Percentiles rank a stretch among this genome's conserved stretches.
phyloP scores from a whole-genome alignment of 2,888 invertebrate species.

The Rambutsinella grinnellia region DNA sequence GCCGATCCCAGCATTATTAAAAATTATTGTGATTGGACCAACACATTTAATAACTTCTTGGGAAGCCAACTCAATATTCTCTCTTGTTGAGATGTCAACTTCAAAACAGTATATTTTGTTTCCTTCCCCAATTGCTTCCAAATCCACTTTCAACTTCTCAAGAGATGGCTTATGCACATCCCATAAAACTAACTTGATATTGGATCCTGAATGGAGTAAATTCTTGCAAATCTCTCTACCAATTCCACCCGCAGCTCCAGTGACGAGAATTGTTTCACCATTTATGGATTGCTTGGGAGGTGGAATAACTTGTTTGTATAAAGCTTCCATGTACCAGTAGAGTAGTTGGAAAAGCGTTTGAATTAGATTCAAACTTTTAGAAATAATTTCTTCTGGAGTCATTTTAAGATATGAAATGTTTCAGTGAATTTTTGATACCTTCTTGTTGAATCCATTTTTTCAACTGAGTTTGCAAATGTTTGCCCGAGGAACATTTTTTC shows the following conservation, averaged over 20 bases:
- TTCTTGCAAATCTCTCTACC: conserved; percentile 77
- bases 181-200: conserved; percentile 76
- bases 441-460: too few species aligned
- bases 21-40: conserved; percentile 38
- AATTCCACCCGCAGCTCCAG: conserved; percentile 80
- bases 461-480: too few species aligned
- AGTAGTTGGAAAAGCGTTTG: background rate
- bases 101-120: conserved; percentile 72
- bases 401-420: too few species aligned
- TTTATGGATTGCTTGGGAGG: conserved; percentile 23
- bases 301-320: conserved; percentile 19
- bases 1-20: conserved; percentile 56
- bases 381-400: too few species aligned
- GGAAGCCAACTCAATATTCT: conserved; percentile 68
- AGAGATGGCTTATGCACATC: conserved; percentile 75
- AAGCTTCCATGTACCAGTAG: conserved; percentile 12
- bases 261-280: conserved; percentile 34
- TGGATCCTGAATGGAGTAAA: conserved; percentile 70
- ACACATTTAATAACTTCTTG: conserved; percentile 36
- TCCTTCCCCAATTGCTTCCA: conserved; percentile 68
- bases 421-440: too few species aligned
- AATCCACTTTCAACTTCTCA: conserved; percentile 71
- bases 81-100: conserved; percentile 74
- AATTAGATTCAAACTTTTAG: too few species aligned
- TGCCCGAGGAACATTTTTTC: too few species aligned